Conservation (phyloP, 1,140 invertebrate genomes). For the Leptoteleia sp. region DNA sequence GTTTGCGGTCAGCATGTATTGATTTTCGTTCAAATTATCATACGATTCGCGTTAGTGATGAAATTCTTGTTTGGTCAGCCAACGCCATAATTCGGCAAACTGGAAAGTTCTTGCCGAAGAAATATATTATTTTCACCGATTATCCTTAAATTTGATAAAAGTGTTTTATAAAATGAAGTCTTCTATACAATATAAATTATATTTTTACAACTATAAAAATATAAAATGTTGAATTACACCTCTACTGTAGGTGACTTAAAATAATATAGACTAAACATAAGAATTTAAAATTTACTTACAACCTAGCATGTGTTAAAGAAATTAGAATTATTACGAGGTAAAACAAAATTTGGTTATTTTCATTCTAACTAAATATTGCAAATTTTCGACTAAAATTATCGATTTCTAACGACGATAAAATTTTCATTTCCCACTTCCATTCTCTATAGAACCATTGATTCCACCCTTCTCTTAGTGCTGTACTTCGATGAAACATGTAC, state of each 20-base stretch:
- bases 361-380: conserved; percentile 6
- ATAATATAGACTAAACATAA: no score
- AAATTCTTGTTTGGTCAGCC: conserved; percentile 56
- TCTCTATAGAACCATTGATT: conserved; percentile 46
- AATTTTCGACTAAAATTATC: conserved; percentile 60
- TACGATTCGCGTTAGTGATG: conserved; percentile 60
- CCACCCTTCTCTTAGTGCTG: conserved; percentile 24
- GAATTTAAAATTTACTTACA: no score
- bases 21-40: conserved; percentile 66
- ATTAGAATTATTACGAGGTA: background rate
- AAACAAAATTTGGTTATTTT: background rate
- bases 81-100: conserved; percentile 7
- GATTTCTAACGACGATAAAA: conserved; percentile 75
- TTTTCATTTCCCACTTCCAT: conserved; percentile 77
- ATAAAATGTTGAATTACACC: no score
- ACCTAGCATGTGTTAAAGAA: no score
- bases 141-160: background rate
- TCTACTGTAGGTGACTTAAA: no score
- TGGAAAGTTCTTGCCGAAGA: background rate
- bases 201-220: no score
- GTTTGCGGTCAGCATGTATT: conserved; percentile 50
- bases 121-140: background rate
- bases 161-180: no score
- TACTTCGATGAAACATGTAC: conserved; percentile 21
- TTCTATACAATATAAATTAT: no score